These are phyloP conservation scores for Oreochromis niloticus DNA, from an alignment of 2,113 vertebrate species.

Conservation along the genomic window DNA sequence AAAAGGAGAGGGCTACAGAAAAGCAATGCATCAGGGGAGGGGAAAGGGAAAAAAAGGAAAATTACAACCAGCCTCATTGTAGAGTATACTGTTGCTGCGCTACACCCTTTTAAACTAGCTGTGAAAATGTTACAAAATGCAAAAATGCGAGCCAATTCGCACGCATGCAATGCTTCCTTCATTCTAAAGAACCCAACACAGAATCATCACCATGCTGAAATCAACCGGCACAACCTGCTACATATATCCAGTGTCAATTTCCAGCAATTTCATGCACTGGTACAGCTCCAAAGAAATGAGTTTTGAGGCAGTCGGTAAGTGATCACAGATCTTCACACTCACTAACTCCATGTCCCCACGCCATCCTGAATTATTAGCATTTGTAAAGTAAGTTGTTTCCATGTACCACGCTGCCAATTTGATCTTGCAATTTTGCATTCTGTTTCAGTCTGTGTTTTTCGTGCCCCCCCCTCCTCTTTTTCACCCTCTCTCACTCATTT, in stretches of 20 bases:
- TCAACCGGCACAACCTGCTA: conserved; percentile 28
- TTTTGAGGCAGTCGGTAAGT: background rate
- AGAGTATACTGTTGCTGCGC: background rate
- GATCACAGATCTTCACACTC: conserved; percentile 19
- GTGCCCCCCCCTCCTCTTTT: background rate
- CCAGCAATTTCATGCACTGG: conserved; percentile 12
- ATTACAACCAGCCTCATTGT: background rate
- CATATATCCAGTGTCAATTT: conserved; percentile 29
- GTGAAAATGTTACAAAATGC: background rate
- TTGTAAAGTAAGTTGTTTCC: conserved; percentile 53
- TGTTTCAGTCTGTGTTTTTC: conserved; percentile 66
- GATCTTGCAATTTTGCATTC: conserved; percentile 71
- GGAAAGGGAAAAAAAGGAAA: background rate
- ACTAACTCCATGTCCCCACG: conserved; percentile 9
- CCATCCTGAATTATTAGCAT: conserved; percentile 47
- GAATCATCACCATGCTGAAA: background rate
- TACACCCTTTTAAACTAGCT: background rate
- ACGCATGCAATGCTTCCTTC: background rate
- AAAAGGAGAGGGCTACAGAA: background rate
- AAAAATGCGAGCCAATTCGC: background rate
- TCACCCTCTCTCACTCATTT: conserved; percentile 62
- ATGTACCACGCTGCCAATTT: conserved; percentile 45
- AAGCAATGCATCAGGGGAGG: background rate
- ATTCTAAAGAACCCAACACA: background rate
- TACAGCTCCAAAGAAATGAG: background rate